These are phyloP conservation scores for Ophonus ardosiacus DNA, from an alignment of 2,888 invertebrate genomes.

Conservation along the genomic window DNA sequence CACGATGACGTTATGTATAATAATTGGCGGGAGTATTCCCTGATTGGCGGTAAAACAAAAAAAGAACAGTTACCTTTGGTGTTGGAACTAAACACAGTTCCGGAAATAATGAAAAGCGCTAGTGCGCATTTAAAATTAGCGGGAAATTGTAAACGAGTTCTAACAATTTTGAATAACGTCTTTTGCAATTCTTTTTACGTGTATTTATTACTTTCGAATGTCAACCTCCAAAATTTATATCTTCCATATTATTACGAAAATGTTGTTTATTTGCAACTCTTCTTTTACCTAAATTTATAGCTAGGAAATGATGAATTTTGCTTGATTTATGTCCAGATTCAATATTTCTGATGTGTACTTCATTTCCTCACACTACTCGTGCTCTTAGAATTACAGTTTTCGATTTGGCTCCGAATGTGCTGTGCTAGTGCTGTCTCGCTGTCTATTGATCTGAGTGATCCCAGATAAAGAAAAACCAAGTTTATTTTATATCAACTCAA, in stretches of 20 bases:
- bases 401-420: background rate
- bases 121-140: too few relatives aligned
- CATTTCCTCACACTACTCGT: background rate
- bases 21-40: too few relatives aligned
- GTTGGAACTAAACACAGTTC: too few relatives aligned
- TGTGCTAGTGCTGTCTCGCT: background rate
- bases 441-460: conserved; percentile 25
- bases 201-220: background rate
- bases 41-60: too few relatives aligned
- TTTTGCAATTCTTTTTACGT: background rate
- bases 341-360: background rate
- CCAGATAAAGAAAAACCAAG: conserved; percentile 43
- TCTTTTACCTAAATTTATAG: background rate
- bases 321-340: background rate
- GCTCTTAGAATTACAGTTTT: background rate
- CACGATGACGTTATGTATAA: too few relatives aligned
- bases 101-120: too few relatives aligned
- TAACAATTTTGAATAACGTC: background rate
- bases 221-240: background rate
- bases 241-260: background rate
- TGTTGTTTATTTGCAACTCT: background rate
- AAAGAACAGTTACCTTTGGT: too few relatives aligned
- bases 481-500: conserved; percentile 40
- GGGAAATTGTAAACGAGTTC: too few relatives aligned
- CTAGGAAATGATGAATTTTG: background rate